Evolutionary conservation across 53 echinoderm and acorn worm species (phyloP).

Genomic region (Temnopleurus reevesii): DNA sequence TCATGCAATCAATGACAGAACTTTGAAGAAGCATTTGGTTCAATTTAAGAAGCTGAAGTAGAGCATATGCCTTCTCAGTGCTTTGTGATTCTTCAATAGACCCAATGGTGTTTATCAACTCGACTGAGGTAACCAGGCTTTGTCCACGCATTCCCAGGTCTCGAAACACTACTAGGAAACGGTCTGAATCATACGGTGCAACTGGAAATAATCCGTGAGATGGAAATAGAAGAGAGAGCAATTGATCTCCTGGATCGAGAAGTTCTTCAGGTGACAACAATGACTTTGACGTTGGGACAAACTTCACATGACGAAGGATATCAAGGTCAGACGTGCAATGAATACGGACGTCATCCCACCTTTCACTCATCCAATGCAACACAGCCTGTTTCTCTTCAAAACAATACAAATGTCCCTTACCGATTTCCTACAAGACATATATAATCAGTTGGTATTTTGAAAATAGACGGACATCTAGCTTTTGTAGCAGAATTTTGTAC

Average conservation of each 20-base stretch:
- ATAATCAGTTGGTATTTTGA: slow-evolving; percentile 17
- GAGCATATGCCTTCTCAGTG: neutral
- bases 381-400: neutral
- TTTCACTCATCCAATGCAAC: neutral
- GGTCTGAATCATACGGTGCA: neutral
- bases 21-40: neutral
- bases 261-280: slow-evolving; percentile 53
- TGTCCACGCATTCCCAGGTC: slow-evolving; percentile 36
- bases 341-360: neutral
- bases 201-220: slow-evolving; percentile 63
- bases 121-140: neutral
- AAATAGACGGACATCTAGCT: neutral
- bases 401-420: neutral
- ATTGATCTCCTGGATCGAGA: slow-evolving; percentile 64
- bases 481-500: neutral
- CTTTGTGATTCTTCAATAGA: neutral
- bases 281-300: slow-evolving; percentile 58
- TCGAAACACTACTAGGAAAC: neutral
- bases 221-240: slow-evolving; percentile 45
- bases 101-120: neutral
- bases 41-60: neutral
- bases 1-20: neutral
- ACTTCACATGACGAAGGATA: slow-evolving; percentile 49
- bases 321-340: neutral
- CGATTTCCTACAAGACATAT: neutral